Base-by-base conservation (phyloP, 2,113 vertebrate species). In the Lutjanus erythropterus region DNA sequence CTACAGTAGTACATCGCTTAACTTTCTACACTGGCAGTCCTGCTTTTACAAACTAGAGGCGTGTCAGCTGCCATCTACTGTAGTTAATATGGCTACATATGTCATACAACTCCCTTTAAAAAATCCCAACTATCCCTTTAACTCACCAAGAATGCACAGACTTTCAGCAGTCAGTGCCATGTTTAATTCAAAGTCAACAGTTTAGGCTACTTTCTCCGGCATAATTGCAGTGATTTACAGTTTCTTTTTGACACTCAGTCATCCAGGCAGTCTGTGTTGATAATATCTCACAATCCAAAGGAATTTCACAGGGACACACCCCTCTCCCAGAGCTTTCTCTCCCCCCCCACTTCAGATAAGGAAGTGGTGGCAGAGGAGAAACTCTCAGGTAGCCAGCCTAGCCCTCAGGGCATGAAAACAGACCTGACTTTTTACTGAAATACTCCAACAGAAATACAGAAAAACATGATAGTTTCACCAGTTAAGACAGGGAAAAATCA, bases 291-390 rank as follows among this genome's bases (percentile, higher is more conserved):
- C 83, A 78, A 78, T 73, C 85, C 87, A 84, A 74, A 90, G 87
- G 89, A 89, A 92, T 90, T 75, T 88, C 75, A 49, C 83, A 85
- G 83, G 83, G 87, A 76, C 90, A 88, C 90, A 71, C 89, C 90
- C 88, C 83, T 74, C 16, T 59, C 42, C 66, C 81, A 67, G 52
- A 80, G 65, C 74, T 7, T 18, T 18, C n/a, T n/a, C 65, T 29
- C 62, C 4, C 65, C 65, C 50, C 84, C 15, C 52, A 11, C 75
- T 49, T 44, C 81, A 83, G 84, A 89, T 83, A 72, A 91, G 90
- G 90, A 91, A 91, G 89, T 85, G 66, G 53, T 33, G 59, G 61
- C 5, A 5, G 19, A 62, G 66, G 18, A 66, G 69, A 37, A 41
- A 12, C 83, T 50, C 79, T 67, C 86, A 89, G 90, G 90, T 88